phyloP scores from a whole-genome alignment of 2,797 vertebrate genomes.

The Ammospiza maritima region DNA sequence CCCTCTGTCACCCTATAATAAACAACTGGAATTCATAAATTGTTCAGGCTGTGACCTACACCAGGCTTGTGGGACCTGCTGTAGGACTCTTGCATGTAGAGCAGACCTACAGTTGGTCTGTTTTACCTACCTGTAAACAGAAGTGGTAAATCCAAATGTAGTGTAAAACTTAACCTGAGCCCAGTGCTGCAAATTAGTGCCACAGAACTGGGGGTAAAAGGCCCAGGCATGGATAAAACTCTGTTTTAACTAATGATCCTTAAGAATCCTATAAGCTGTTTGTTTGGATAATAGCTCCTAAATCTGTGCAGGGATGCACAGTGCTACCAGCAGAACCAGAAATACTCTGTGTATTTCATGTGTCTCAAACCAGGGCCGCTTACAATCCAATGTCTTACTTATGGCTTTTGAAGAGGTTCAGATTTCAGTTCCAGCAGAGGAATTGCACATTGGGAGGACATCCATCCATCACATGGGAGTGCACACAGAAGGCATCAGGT shows the following conservation, averaged over 20 bases:
- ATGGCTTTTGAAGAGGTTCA: constrained; percentile 69
- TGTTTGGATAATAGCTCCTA: not conserved
- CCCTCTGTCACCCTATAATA: not conserved
- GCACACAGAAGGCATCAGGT: not conserved
- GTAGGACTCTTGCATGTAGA: not conserved
- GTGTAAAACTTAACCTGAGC: not conserved
- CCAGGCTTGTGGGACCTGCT: not conserved
- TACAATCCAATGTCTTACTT: constrained; percentile 3
- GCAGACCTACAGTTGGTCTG: accelerated
- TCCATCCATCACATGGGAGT: not conserved
- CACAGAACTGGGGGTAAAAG: not conserved
- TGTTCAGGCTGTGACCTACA: not conserved
- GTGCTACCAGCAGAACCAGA: not conserved
- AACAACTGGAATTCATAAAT: not conserved
- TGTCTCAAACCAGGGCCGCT: constrained; percentile 39
- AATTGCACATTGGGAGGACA: constrained; percentile 64
- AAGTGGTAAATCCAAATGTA: not conserved
- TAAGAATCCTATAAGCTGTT: not conserved
- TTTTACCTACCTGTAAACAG: not conserved
- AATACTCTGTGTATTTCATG: not conserved
- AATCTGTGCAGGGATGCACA: not conserved
- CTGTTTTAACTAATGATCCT: not conserved
- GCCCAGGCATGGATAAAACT: not conserved
- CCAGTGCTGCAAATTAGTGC: not conserved
- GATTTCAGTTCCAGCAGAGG: constrained; percentile 52